Percentiles rank a stretch among this genome's conserved stretches.
Evolutionary conservation across 2,888 invertebrate species (phyloP).

Genomic region (Thalpophila matura): DNA sequence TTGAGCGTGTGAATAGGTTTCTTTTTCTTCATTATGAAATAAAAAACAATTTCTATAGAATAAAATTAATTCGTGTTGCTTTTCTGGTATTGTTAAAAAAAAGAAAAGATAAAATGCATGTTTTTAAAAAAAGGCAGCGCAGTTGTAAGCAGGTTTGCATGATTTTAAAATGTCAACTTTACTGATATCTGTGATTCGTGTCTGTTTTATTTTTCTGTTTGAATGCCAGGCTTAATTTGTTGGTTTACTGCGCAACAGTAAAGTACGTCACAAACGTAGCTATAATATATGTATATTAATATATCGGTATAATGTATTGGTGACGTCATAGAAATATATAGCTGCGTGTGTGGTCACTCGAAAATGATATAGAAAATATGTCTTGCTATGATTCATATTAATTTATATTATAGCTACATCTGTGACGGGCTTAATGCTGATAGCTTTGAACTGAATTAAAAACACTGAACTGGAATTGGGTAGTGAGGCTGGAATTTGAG

Average conservation of each 20-base stretch:
- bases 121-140: neutral
- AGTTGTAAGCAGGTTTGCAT: neutral
- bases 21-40: neutral
- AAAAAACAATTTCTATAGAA: neutral
- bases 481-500: neutral
- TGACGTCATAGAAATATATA: too few relatives aligned
- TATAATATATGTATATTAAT: too few relatives aligned
- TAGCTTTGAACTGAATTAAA: neutral
- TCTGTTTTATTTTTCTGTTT: neutral
- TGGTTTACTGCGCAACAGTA: neutral
- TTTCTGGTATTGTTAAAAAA: neutral
- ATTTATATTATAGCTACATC: too few relatives aligned
- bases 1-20: slow-evolving; percentile 4
- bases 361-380: too few relatives aligned
- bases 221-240: neutral
- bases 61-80: neutral
- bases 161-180: slow-evolving; percentile 26
- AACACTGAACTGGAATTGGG: neutral
- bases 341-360: too few relatives aligned
- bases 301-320: too few relatives aligned
- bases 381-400: too few relatives aligned
- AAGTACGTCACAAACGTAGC: too few relatives aligned
- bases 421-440: too few relatives aligned
- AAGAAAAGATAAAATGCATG: neutral
- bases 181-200: neutral